Evolutionary conservation across 2,888 invertebrate species (phyloP).

Genomic region (Rhamnusium bicolor): DNA sequence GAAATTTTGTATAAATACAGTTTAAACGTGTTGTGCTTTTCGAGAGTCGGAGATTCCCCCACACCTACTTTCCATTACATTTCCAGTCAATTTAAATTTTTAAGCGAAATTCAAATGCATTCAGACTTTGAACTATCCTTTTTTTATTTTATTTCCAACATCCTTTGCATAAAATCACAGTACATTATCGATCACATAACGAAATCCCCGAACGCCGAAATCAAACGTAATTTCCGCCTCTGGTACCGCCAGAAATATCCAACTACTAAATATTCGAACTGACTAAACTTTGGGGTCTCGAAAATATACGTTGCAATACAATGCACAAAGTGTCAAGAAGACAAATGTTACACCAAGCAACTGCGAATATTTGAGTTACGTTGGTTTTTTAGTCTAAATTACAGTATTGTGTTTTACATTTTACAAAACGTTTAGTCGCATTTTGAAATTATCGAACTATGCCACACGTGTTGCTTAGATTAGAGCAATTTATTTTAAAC

Average conservation of each 20-base stretch:
- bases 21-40: background rate
- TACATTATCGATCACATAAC: conserved; percentile 29
- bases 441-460: background rate
- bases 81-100: background rate
- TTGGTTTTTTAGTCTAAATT: conserved; percentile 26
- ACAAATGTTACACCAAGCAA: conserved; percentile 34
- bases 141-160: conserved; percentile 16
- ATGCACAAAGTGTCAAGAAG: conserved; percentile 35
- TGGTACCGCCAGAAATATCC: conserved; percentile 18
- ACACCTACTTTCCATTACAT: background rate
- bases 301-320: conserved; percentile 34
- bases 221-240: conserved; percentile 39
- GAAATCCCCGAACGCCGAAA: conserved; percentile 26
- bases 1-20: background rate
- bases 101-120: conserved; percentile 27
- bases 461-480: conserved; percentile 2
- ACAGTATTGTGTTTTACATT: conserved; percentile 1
- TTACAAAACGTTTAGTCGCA: background rate
- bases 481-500: background rate
- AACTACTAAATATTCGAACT: conserved; percentile 36
- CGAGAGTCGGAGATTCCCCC: background rate
- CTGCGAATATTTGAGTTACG: conserved; percentile 33
- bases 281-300: conserved; percentile 27
- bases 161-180: conserved; percentile 32
- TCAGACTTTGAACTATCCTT: conserved; percentile 19